A percentile compares a stretch with the other conserved stretches of the same genome.
Evolutionary conservation across 2,888 invertebrate genomes (phyloP).

Genomic region (Cantharis rufa): DNA sequence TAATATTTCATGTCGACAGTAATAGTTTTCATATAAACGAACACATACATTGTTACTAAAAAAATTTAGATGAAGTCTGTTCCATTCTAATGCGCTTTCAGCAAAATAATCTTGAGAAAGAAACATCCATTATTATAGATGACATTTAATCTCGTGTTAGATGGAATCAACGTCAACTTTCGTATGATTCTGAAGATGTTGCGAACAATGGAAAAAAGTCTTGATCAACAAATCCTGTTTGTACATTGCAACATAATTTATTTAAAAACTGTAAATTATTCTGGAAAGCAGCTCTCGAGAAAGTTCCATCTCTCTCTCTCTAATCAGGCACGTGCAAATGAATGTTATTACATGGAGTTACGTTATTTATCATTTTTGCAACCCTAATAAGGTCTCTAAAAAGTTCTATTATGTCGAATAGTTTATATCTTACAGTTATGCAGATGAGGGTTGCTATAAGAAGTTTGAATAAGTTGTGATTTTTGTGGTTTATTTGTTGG

Average conservation of each 20-base stretch:
- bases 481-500: conserved; percentile 4
- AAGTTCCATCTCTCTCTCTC: neutral
- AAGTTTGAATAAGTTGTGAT: conserved; percentile 5
- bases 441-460: conserved; percentile 1
- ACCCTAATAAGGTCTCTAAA: neutral
- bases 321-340: neutral
- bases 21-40: neutral
- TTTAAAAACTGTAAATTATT: neutral
- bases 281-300: neutral
- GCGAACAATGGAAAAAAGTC: neutral
- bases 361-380: neutral
- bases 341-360: neutral
- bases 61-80: neutral
- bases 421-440: conserved; percentile 3
- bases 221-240: neutral
- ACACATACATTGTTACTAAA: neutral
- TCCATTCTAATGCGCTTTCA: neutral
- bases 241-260: neutral
- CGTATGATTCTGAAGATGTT: neutral
- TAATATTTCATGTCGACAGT: neutral
- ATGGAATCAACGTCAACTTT: conserved; percentile 1
- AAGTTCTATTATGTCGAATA: neutral
- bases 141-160: conserved; percentile 1
- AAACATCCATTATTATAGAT: conserved; percentile 2
- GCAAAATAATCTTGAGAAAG: neutral